Evolutionary conservation across 2,888 invertebrate genomes (phyloP), one percentile per base, ranked within the genome.

Genomic region (Eilema sororculum): DNA sequence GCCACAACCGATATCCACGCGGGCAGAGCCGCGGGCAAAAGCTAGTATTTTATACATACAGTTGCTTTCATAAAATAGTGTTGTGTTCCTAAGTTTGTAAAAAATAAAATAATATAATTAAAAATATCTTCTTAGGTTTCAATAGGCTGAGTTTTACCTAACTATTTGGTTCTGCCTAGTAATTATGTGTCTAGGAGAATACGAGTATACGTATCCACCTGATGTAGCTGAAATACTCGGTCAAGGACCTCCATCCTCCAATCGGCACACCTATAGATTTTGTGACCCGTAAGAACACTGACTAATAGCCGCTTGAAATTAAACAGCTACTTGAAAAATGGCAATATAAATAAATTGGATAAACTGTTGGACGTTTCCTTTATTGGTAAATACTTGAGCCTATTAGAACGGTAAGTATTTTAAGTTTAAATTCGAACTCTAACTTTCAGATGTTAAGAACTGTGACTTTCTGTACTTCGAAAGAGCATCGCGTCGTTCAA

Each of bases 311-410:
- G 60, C 20, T 33, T 12, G 24, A 25, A 64, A 69, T 69, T 69
- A 69, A 65, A 69, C 59, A 65, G 65, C 59, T 58, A 64, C 65
- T 60, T 33, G 24, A 65, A 37, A 33, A 68, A 67, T 64, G 22
- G 41, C 63, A 20, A 58, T 63, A 22, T 58, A 46, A 58, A 64
- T 68, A 68, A 68, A 68, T 57, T 93, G 91, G 67, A 91, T 86
- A 72, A 64, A 16, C 28, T 46, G 24, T 69, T 9, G 12, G 46
- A 10, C 52, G 46, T 59, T 69, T 65, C 46, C 28, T 65, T 52
- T 52, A 52, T 37, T 60, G n/a, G 16, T 46, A 41, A 13, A 46
- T 22, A 59, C 16, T 25, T 57, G n/a, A n/a, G 46, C 46, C 46
- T 46, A 46, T 46, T 46, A 46, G 46, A 52, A 52, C n/a, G 8